Conservation (phyloP, 2,113 vertebrate species). For the Neoarius graeffei region DNA sequence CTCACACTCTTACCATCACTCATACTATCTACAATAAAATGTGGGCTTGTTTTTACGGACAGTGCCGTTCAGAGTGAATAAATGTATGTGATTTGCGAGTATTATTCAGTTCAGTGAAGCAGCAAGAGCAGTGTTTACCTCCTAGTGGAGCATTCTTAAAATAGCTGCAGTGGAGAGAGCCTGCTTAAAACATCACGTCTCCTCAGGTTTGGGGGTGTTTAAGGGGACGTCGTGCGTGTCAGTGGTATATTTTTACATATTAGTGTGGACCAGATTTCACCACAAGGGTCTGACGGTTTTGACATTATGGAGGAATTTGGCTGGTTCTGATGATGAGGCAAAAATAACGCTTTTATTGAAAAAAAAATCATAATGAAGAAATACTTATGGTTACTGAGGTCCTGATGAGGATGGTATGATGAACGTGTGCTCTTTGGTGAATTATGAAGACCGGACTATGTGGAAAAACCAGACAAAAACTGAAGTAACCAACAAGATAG, state of each 20-base stretch:
- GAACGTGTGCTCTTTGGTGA: not conserved
- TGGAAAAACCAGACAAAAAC: not conserved
- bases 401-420: not conserved
- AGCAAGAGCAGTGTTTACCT: conserved; percentile 30
- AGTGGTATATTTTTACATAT: not conserved
- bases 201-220: not conserved
- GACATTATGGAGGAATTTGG: not conserved
- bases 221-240: not conserved
- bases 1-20: not conserved
- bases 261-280: conserved; percentile 1
- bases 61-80: conserved; percentile 27
- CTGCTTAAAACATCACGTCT: not conserved
- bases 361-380: not conserved
- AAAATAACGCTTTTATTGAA: not conserved
- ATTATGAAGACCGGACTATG: not conserved
- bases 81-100: conserved; percentile 21
- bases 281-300: not conserved
- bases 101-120: conserved; percentile 37
- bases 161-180: conserved; percentile 23
- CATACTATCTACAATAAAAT: not conserved
- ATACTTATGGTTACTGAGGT: not conserved
- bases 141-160: conserved; percentile 17
- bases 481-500: not conserved
- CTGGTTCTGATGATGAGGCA: too few species aligned
- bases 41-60: not conserved